Percentiles rank a stretch among this genome's conserved stretches.
These are phyloP conservation scores for Brachionus rubens DNA, from an alignment of 1,140 invertebrate genomes.

Conservation along the genomic window DNA sequence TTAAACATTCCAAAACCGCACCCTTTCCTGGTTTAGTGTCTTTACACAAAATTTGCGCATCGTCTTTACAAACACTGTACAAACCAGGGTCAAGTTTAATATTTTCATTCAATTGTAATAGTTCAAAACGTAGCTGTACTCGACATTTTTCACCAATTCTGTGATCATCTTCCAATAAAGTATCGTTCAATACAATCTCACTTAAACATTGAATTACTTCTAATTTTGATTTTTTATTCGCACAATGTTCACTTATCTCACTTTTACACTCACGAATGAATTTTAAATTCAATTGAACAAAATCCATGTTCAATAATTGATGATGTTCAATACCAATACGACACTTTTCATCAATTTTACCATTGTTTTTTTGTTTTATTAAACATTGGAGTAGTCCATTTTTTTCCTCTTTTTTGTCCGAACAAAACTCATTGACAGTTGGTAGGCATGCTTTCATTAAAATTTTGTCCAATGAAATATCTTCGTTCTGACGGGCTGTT, in stretches of 20 bases:
- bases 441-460: constrained; percentile 76
- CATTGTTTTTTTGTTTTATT: constrained; percentile 84
- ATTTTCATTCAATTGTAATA: constrained; percentile 64
- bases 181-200: constrained; percentile 34
- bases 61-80: constrained; percentile 70
- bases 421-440: constrained; percentile 78
- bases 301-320: constrained; percentile 58
- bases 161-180: constrained; percentile 63
- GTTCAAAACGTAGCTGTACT: constrained; percentile 75
- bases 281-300: constrained; percentile 40
- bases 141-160: constrained; percentile 78
- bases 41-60: constrained; percentile 73
- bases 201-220: constrained; percentile 45
- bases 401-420: constrained; percentile 66
- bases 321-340: constrained; percentile 85
- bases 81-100: constrained; percentile 78
- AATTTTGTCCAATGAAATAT: constrained; percentile 77
- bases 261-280: constrained; percentile 10
- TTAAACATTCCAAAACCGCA: constrained; percentile 31
- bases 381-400: constrained; percentile 85
- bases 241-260: constrained; percentile 40
- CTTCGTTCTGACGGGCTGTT: constrained; percentile 80
- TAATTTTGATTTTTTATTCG: constrained; percentile 1
- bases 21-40: constrained; percentile 70
- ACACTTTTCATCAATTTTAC: constrained; percentile 72